Base-by-base conservation (phyloP, 2,113 vertebrate species). In the Monopterus albus region DNA sequence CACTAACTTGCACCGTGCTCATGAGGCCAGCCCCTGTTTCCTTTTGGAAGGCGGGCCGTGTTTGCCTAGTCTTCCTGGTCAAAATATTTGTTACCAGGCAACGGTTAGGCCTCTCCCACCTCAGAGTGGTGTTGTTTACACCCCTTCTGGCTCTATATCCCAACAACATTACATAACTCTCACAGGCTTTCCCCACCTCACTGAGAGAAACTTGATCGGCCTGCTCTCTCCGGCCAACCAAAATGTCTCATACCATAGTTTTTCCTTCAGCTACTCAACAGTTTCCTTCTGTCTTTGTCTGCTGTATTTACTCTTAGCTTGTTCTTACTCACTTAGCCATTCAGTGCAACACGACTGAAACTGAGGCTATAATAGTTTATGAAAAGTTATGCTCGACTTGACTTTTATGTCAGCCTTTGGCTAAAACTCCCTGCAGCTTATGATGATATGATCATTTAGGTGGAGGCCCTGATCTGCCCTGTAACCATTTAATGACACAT, bases 81-180 rank as follows among this genome's bases (percentile, higher is more conserved):
- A 92, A 94, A 94, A 94, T 93, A 93, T 89, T 88, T 87, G 92
- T 93, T 92, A 82, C 93, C 78, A 92, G 79, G 93, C 93, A 92
- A 94, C 93, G 68, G 69, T 35, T 42, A 81, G 85, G 87, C 87
- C 91, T 79, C 71, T 89, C 91, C 90, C 82, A 88, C 77, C 88
- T 79, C 65, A 79, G 79, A 77, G 49, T 55, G 39, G 78, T 81
- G 39, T 81, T 92, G 90, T 91, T 90, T 84, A 94, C 91, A 89
- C 89, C 83, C 86, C 72, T 89, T 83, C 84, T 92, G 91, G 88
- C 89, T 76, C 51, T 45, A 45, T 42, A 66, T 83, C 79, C 85
- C 68, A 80, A 88, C 86, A 82, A 77, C 71, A 81, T 93, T 93
- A 57, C 88, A 87, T 86, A 93, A 93, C 67, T 82, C 51, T 82